Evolutionary conservation across 2,888 invertebrate species (phyloP), one percentile per base, ranked within the genome.

Genomic region (Noctua pronuba): DNA sequence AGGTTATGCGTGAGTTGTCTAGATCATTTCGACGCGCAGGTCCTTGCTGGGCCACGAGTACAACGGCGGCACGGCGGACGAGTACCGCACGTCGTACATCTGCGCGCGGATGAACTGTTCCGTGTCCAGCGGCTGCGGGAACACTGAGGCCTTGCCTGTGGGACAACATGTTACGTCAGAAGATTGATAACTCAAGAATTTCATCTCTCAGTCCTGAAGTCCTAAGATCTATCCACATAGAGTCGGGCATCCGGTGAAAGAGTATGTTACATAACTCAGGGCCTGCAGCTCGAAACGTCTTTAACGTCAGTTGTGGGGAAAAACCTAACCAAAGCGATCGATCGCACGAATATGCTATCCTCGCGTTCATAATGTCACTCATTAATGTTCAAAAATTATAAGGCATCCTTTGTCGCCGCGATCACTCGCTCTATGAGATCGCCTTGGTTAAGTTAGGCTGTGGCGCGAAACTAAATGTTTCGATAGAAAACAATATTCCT

Each of bases 81-180:
- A 90, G 94, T 98, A 99, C 69, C 95, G 96, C 82, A 97, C 97
- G 93, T 98, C 98, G 95, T 98, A 99, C 97, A 98, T 97, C 95
- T 98, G 98, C 49, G 98, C 98, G 92, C 97, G 97, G 89, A 99
- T 97, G 92, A 98, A 99, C 83, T 96, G 97, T 89, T 97, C 97
- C 91, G 97, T 97, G 94, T 98, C 97, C 74, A 97, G 91, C 0
- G 99, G 99, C 93, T 98, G 97, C 5, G 99, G 99, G 90, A 96
- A 97, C 18, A 98, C 97, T n/a, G 98, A 97, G 65, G 98, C 99
- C 88, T 98, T 97, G 67, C 97, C 98, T 98, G 94, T n/a, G 91
- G 92, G 41, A 16, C 3, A 38, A 76, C 21, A 68, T n/a, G 3
- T 13, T 16, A 49, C 31, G 11, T 80, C 21, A 82, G 44, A 62